Conservation (phyloP, 2,113 vertebrate species). For the Fregetta grallaria region DNA sequence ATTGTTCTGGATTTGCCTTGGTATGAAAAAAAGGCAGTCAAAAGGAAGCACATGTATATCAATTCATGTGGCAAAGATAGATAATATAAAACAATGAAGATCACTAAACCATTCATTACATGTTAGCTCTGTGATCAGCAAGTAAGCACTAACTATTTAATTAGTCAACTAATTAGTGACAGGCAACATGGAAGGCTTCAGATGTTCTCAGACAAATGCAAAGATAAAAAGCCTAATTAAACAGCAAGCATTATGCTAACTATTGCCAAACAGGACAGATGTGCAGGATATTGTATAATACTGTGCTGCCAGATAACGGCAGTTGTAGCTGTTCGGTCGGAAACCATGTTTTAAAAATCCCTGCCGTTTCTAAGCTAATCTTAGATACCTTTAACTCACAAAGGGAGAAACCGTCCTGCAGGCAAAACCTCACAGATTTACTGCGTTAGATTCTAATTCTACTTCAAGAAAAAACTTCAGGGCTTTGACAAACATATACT, state of each 20-base stretch:
- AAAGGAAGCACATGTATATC: slow-evolving; percentile 43
- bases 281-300: slow-evolving; percentile 62
- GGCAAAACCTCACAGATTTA: not conserved
- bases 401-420: not conserved
- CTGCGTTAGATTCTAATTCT: not conserved
- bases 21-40: slow-evolving; percentile 57
- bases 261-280: slow-evolving; percentile 82
- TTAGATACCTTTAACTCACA: not conserved
- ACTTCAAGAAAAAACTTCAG: not conserved
- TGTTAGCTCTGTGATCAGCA: slow-evolving; percentile 78
- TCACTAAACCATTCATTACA: slow-evolving; percentile 71
- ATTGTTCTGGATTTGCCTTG: slow-evolving; percentile 49
- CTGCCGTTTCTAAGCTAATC: not conserved
- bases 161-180: slow-evolving; percentile 92
- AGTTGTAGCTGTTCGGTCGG: not conserved
- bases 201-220: slow-evolving; percentile 82
- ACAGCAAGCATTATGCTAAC: slow-evolving; percentile 69
- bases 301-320: slow-evolving; percentile 17
- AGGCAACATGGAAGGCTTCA: slow-evolving; percentile 83
- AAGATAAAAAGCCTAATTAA: slow-evolving; percentile 88
- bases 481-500: not conserved
- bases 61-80: slow-evolving; percentile 56
- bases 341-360: not conserved
- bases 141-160: slow-evolving; percentile 90
- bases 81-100: slow-evolving; percentile 49